phyloP scores from a whole-genome alignment of 2,888 invertebrate species.

The Rhorus exstirpatorius region DNA sequence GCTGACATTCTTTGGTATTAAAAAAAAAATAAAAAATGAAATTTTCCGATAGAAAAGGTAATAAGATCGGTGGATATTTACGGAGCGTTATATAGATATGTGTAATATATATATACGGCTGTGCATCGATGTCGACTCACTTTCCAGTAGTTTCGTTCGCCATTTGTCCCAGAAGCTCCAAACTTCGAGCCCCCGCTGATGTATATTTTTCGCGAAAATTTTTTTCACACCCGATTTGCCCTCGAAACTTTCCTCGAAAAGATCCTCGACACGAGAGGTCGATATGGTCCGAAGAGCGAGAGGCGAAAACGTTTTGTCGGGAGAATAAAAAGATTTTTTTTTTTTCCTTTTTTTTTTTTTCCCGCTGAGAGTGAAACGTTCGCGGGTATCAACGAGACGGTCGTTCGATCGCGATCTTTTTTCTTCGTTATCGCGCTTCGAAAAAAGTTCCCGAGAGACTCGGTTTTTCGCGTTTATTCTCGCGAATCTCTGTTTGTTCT shows the following conservation, averaged over 20 bases:
- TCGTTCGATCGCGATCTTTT: constrained; percentile 12
- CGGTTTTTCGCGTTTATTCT: constrained; percentile 38
- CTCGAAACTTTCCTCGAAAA: constrained; percentile 32
- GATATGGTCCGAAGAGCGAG: constrained; percentile 35
- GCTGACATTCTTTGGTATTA: constrained; percentile 3
- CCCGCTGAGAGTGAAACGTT: constrained; percentile 8
- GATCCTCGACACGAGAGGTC: constrained; percentile 34
- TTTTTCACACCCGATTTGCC: constrained; percentile 46
- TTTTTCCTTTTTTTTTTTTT: constrained; percentile 2
- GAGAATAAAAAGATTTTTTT: constrained; percentile 36
- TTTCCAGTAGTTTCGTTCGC: constrained; percentile 68
- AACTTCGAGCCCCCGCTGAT: constrained; percentile 26
- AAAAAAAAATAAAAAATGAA: constrained; percentile 5
- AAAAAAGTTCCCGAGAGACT: constrained; percentile 31
- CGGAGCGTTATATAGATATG: constrained; percentile 36
- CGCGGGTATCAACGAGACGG: constrained; percentile 29
- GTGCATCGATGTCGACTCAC: constrained; percentile 66
- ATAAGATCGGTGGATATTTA: constrained; percentile 26
- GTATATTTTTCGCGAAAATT: constrained; percentile 28
- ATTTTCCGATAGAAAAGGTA: constrained; percentile 15
- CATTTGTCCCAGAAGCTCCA: constrained; percentile 66
- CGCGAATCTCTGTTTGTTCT: constrained; percentile 44
- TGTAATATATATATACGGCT: neutral
- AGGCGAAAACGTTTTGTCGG: constrained; percentile 43
- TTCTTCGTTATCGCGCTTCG: constrained; percentile 6